Conservation (phyloP, 2,113 vertebrate genomes). For the Elaphurus davidianus region DNA sequence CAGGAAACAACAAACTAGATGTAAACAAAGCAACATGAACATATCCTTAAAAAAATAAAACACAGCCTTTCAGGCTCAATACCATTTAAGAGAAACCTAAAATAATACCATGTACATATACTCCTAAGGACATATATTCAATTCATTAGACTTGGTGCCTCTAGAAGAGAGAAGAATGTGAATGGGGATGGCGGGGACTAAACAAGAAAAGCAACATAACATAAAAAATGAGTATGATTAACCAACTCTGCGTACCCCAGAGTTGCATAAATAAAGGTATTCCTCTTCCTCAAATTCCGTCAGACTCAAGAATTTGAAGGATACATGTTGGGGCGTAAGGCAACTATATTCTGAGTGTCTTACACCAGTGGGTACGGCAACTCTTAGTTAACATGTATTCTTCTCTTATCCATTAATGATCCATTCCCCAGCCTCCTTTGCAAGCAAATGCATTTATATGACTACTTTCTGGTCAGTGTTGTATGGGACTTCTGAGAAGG, state of each 20-base stretch:
- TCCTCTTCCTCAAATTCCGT: not conserved
- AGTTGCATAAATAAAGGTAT: not conserved
- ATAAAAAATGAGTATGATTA: not conserved
- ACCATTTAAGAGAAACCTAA: not conserved
- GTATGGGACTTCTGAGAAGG: not conserved
- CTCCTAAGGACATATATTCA: not conserved
- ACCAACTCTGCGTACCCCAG: not conserved
- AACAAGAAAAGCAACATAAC: not conserved
- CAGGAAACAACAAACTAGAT: not conserved
- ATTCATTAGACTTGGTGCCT: not conserved
- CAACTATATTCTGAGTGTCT: not conserved
- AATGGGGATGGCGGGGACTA: not conserved
- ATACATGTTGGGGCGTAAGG: not conserved
- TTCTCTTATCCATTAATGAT: not conserved
- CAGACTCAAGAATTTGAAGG: not conserved
- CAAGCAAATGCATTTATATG: not conserved
- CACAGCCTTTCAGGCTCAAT: not conserved
- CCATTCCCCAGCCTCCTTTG: not conserved
- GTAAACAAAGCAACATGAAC: not conserved
- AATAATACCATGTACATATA: not conserved
- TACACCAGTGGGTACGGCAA: too few species aligned
- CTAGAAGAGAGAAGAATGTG: not conserved
- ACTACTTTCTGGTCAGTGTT: not conserved
- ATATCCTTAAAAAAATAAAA: not conserved
- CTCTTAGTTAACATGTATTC: not conserved